Conservation (phyloP, 2,888 invertebrate species). For the Trichopria drosophilae region DNA sequence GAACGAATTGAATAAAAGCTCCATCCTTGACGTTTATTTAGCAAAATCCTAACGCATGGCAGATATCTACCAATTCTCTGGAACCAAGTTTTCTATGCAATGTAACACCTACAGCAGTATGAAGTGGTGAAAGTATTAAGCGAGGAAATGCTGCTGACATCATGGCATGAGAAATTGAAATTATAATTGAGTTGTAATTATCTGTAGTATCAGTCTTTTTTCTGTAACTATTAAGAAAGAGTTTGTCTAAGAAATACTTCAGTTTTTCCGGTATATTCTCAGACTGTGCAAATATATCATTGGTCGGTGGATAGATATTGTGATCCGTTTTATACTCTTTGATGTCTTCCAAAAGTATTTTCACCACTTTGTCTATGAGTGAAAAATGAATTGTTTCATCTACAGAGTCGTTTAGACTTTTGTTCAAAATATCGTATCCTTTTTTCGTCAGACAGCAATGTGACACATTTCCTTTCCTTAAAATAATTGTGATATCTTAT, state of each 20-base stretch:
- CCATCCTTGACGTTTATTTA: neutral
- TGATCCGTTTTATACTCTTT: neutral
- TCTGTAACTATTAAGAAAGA: no score
- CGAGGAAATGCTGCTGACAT: no score
- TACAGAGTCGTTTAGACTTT: neutral
- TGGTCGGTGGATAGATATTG: neutral
- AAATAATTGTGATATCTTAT: neutral
- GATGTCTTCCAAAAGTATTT: neutral
- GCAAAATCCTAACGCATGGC: neutral
- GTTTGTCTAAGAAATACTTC: no score
- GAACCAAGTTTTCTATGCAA: constrained; percentile 3
- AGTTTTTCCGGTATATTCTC: no score
- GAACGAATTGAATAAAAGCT: constrained; percentile 7
- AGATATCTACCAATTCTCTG: neutral
- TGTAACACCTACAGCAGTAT: no score
- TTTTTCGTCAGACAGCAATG: neutral
- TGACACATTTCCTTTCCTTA: neutral
- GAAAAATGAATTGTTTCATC: neutral
- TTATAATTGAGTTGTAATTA: no score
- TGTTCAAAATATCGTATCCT: neutral
- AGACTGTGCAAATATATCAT: no score
- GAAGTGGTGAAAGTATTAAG: no score
- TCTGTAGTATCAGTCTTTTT: no score
- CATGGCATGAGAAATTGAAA: no score
- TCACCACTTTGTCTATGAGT: neutral